phyloP scores from a whole-genome alignment of 2,113 vertebrate genomes.

The Oostethus manadensis region DNA sequence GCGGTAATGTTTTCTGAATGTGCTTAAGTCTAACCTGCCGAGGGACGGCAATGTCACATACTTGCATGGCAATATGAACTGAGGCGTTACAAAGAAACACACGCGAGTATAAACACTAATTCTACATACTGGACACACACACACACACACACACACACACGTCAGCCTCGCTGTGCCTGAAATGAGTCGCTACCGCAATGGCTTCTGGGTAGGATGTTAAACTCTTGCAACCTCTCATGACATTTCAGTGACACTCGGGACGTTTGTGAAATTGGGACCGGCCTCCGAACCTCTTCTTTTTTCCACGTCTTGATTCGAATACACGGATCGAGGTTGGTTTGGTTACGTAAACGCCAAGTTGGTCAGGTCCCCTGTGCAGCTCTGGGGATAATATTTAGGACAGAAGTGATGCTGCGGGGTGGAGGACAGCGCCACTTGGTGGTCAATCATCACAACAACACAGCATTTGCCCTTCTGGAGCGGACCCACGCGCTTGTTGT shows the following conservation, averaged over 20 bases:
- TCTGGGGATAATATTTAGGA: too few relatives aligned
- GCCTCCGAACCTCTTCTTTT: neutral
- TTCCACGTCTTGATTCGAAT: neutral
- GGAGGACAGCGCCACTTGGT: slow-evolving; percentile 38
- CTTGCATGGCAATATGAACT: too few relatives aligned
- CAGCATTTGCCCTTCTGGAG: neutral
- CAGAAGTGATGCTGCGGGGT: neutral
- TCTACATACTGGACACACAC: too few relatives aligned
- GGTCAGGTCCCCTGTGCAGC: neutral
- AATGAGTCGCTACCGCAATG: slow-evolving; percentile 24
- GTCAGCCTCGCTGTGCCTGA: neutral
- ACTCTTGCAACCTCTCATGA: slow-evolving; percentile 5
- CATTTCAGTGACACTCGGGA: neutral
- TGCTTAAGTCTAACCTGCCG: too few relatives aligned
- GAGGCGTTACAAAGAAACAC: too few relatives aligned
- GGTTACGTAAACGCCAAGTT: too few relatives aligned
- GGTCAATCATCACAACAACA: slow-evolving; percentile 16
- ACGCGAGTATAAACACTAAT: too few relatives aligned
- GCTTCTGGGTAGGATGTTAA: slow-evolving; percentile 31
- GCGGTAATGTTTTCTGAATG: too few relatives aligned
- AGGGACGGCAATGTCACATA: too few relatives aligned
- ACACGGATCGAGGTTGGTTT: neutral
- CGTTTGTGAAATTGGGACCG: neutral
- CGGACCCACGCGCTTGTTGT: too few relatives aligned
- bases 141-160: too few relatives aligned